A percentile compares a stretch with the other conserved stretches of the same genome.
phyloP scores from a whole-genome alignment of 2,113 vertebrate species.

The Albula glossodonta region DNA sequence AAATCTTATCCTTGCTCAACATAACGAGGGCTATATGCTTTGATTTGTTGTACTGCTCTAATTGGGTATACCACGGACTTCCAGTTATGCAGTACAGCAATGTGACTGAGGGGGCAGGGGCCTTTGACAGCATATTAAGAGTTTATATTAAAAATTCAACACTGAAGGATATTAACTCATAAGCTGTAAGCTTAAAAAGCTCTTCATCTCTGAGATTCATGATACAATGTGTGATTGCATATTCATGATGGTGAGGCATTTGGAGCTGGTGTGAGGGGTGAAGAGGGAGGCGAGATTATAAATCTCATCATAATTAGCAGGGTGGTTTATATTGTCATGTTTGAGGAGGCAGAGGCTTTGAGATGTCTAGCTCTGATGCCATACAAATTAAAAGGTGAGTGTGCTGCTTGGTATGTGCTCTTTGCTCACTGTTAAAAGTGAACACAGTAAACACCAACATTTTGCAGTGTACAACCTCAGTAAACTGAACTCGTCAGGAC shows the following conservation, averaged over 20 bases:
- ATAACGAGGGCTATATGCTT: neutral
- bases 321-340: constrained; percentile 22
- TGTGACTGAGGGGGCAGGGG: neutral
- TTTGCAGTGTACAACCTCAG: no score
- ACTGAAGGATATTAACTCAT: constrained; percentile 22
- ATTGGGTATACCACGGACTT: neutral
- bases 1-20: neutral
- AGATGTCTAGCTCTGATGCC: neutral
- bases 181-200: constrained; percentile 45
- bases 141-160: constrained; percentile 41
- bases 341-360: neutral
- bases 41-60: neutral
- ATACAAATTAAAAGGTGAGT: neutral
- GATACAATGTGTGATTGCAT: constrained; percentile 47
- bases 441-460: no score
- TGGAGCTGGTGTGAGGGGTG: constrained; percentile 33
- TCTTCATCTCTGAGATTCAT: constrained; percentile 34
- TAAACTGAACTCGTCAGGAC: no score
- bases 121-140: constrained; percentile 7
- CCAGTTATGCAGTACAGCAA: neutral
- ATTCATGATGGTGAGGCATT: constrained; percentile 52
- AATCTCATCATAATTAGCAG: constrained; percentile 37
- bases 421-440: no score
- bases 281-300: constrained; percentile 30
- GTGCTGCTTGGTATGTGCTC: neutral